Base-by-base conservation (phyloP, 2,113 vertebrate species). In the Paraplagusia blochii region DNA sequence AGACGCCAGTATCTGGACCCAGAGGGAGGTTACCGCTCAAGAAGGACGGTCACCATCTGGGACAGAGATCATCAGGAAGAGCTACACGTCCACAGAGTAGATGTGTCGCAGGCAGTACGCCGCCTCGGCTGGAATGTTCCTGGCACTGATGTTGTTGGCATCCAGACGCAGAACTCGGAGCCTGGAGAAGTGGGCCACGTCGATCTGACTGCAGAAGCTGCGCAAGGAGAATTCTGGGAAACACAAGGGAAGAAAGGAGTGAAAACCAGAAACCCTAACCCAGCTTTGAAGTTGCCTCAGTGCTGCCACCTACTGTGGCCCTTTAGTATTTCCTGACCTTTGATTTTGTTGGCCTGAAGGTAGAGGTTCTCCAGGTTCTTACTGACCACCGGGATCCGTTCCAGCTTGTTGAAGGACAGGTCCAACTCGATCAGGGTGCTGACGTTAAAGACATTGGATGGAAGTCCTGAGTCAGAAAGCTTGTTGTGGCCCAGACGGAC, bases 331-430 rank as follows among this genome's bases (percentile, higher is more conserved):
- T 45, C 29, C 76, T 44, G 88, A 98, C 96, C 96, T 91, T 92
- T 93, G 80, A 99, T 95, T 75, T 92, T 73, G 84, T 99, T 98
- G 84, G 93, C 96, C 69, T 99, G 93, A 58, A 99, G 84, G 84
- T 99, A 99, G 79, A 96, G 92, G 71, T 97, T 95, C 86, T 97
- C 94, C 9, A 99, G 91, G 55, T 93, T 92, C 74, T 93, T 92
- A 52, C 83, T 94, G 70, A 99, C 92, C 1, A 68, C 85, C 7
- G 96, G 95, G 75, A 99, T 95, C 72, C 56, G 93, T 72, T 95
- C 93, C 68, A 99, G 88, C 47, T 92, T 89, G 81, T 99, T 99
- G 69, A 94, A 95, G 57, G 96, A 96, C 51, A 99, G 92, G 77
- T 98, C 96, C 73, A 99, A 85, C 72, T 99, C 96, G n/a, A 95